Percentiles rank a stretch among this genome's conserved stretches.
Conservation (phyloP, 1,140 invertebrate species). For the Drosophila pseudoananassae region DNA sequence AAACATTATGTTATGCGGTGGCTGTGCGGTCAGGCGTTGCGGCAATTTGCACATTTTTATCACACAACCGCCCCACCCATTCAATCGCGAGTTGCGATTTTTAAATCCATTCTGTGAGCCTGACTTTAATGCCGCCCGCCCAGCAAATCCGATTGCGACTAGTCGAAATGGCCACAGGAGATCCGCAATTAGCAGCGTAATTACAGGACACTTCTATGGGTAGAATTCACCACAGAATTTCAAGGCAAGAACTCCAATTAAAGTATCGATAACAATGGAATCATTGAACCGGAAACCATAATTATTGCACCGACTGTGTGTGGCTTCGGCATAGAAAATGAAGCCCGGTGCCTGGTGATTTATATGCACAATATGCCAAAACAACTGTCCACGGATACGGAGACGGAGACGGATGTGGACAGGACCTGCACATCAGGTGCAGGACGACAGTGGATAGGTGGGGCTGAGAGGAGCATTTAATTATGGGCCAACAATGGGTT, state of each 20-base stretch:
- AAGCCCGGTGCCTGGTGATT: conserved; percentile 45
- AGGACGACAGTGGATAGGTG: not conserved
- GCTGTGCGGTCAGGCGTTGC: conserved; percentile 56
- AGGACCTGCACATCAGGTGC: conserved; percentile 6
- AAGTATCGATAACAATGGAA: conserved; percentile 41
- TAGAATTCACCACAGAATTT: conserved; percentile 9
- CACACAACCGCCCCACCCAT: conserved; percentile 9
- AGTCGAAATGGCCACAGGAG: conserved; percentile 14
- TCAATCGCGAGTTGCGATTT: conserved; percentile 8
- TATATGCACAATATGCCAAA: conserved; percentile 67
- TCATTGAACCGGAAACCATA: conserved; percentile 67
- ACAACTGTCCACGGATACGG: conserved; percentile 33
- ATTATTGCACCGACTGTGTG: conserved; percentile 48
- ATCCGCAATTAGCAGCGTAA: conserved; percentile 33
- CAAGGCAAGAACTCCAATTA: conserved; percentile 16
- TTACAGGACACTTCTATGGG: conserved; percentile 19
- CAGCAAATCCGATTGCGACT: conserved; percentile 13
- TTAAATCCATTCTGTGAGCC: conserved; percentile 30
- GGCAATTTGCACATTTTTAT: conserved; percentile 71
- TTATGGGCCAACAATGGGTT: conserved; percentile 55
- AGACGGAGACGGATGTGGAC: conserved; percentile 19
- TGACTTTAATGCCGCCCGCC: conserved; percentile 31
- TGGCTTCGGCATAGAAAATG: conserved; percentile 41
- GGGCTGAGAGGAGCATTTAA: conserved; percentile 54
- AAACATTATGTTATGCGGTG: conserved; percentile 75